phyloP scores from a whole-genome alignment of 1,140 invertebrate species.

The Parapsyche elsis region DNA sequence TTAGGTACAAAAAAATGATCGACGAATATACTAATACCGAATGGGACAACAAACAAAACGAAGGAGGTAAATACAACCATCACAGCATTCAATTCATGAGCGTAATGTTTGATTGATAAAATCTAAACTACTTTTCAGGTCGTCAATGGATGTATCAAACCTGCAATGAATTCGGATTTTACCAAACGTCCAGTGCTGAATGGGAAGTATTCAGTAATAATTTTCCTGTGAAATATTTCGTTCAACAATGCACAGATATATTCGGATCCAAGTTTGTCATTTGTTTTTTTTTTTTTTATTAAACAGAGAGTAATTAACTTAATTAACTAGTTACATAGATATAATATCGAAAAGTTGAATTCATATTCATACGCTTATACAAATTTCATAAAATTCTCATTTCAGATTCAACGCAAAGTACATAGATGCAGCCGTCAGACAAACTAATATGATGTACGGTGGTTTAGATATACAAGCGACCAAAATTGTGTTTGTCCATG shows the following conservation, averaged over 20 bases:
- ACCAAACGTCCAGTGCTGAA: slow-evolving; percentile 84
- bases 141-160: slow-evolving; percentile 96
- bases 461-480: slow-evolving; percentile 76
- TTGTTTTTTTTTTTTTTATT: not conserved
- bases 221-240: slow-evolving; percentile 84
- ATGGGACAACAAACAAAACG: slow-evolving; percentile 72
- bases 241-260: slow-evolving; percentile 85
- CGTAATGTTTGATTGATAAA: no score
- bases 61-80: slow-evolving; percentile 73
- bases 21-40: slow-evolving; percentile 75
- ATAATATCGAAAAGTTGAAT: no score
- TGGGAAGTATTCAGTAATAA: slow-evolving; percentile 81
- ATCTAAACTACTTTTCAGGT: slow-evolving; percentile 62
- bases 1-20: slow-evolving; percentile 84
- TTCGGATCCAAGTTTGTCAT: slow-evolving; percentile 67
- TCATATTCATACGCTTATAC: no score
- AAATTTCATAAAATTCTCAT: slow-evolving; percentile 6
- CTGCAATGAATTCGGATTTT: slow-evolving; percentile 95
- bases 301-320: not conserved
- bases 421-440: slow-evolving; percentile 71
- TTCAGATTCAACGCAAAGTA: slow-evolving; percentile 71
- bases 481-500: slow-evolving; percentile 89
- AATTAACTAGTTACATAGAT: no score
- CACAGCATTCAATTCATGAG: no score
- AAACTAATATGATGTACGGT: slow-evolving; percentile 86